These are phyloP conservation scores for Camponotus fellah DNA, from an alignment of 2,888 invertebrate genomes.

Conservation along the genomic window DNA sequence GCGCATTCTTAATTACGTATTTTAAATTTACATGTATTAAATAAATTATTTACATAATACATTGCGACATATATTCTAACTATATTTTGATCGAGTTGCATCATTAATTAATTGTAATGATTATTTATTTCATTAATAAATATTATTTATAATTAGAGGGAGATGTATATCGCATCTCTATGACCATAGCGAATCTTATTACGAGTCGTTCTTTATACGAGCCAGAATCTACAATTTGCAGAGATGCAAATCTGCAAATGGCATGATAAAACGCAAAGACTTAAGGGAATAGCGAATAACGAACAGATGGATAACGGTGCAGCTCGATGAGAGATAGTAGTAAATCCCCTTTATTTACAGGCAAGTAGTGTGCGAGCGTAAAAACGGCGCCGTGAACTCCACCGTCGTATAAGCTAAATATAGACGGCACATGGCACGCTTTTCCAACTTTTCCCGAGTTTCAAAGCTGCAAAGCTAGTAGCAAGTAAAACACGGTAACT, in stretches of 20 bases:
- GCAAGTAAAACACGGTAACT: constrained; percentile 42
- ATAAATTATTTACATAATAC: background rate
- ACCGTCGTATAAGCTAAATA: constrained; percentile 16
- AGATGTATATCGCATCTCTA: no score
- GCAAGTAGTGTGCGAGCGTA: constrained; percentile 8
- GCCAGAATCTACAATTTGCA: background rate
- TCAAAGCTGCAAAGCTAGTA: constrained; percentile 40
- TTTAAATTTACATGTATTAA: background rate
- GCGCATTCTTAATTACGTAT: background rate
- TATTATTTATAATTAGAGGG: background rate
- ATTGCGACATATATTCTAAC: background rate
- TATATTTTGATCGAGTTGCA: background rate
- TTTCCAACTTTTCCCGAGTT: constrained; percentile 47
- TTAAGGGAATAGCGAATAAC: background rate
- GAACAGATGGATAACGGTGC: background rate
- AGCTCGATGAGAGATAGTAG: background rate
- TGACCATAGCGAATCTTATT: background rate
- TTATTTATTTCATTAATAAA: background rate
- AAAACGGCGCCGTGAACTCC: constrained; percentile 37
- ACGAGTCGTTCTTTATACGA: background rate
- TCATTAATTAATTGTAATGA: background rate
- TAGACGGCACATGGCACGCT: constrained; percentile 33
- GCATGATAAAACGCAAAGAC: background rate
- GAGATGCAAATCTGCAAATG: constrained; percentile 3
- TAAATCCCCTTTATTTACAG: constrained; percentile 38